Conservation (phyloP, 2,888 invertebrate species). For the Liodrosophila aerea region DNA sequence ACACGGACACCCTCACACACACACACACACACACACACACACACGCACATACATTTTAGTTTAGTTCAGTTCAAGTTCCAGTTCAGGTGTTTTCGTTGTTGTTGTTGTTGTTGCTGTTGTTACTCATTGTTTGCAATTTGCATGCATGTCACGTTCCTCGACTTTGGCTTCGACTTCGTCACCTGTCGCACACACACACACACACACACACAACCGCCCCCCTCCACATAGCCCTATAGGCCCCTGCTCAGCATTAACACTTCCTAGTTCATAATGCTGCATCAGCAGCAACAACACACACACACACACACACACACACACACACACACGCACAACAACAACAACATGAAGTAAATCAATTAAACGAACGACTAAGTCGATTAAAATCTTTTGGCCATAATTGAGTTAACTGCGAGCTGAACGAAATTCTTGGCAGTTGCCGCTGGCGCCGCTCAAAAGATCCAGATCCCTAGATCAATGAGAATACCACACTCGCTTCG, state of each 20-base stretch:
- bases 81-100: conserved; percentile 20
- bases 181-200: conserved; percentile 11
- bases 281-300: background rate
- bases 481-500: too few relatives aligned
- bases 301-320: too few relatives aligned
- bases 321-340: too few relatives aligned
- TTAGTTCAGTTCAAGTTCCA: conserved; percentile 41
- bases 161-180: conserved; percentile 40
- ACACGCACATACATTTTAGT: conserved; percentile 7
- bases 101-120: too few relatives aligned
- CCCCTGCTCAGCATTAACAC: background rate
- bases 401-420: conserved; percentile 23
- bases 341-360: conserved; percentile 40
- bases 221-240: too few relatives aligned
- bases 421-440: conserved; percentile 26
- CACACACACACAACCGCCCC: too few relatives aligned
- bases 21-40: conserved; percentile 1
- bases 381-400: conserved; percentile 31
- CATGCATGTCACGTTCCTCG: conserved; percentile 65
- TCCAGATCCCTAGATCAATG: background rate
- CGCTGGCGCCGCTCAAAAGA: background rate
- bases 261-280: background rate
- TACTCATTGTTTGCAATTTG: conserved; percentile 54
- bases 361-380: conserved; percentile 27
- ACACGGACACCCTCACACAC: conserved; percentile 26